phyloP scores from a whole-genome alignment of 2,797 vertebrate genomes.

The Acanthurus leucopareius region DNA sequence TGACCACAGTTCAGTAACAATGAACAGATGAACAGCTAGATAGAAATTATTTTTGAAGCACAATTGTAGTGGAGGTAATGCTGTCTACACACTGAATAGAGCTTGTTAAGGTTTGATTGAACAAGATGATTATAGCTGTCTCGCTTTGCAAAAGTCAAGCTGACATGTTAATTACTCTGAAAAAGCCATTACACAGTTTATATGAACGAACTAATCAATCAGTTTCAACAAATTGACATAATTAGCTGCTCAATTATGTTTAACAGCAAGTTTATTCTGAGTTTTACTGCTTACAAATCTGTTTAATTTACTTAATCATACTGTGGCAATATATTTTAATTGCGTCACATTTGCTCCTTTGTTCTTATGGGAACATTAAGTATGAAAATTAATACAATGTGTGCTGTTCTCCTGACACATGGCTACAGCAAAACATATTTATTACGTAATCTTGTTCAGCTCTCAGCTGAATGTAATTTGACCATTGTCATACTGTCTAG shows the following conservation, averaged over 20 bases:
- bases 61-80: not conserved
- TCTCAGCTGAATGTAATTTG: constrained; percentile 16
- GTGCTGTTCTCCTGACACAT: not conserved
- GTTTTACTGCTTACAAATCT: not conserved
- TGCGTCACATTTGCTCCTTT: not conserved
- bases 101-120: constrained; percentile 4
- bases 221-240: constrained; percentile 14
- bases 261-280: not conserved
- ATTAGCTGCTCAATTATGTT: not conserved
- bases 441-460: not conserved
- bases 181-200: not conserved
- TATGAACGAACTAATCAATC: not conserved
- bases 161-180: not conserved
- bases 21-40: not conserved
- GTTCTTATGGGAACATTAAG: not conserved
- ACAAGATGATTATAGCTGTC: not conserved
- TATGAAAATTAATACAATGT: not conserved
- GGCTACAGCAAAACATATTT: constrained; percentile 6
- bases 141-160: not conserved
- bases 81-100: not conserved
- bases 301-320: constrained; percentile 7
- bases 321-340: constrained; percentile 13
- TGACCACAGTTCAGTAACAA: not conserved
- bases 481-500: not conserved
- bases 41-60: constrained; percentile 1